These are phyloP conservation scores for Athrips mouffetella DNA, from an alignment of 2,888 invertebrate genomes.

Conservation along the genomic window DNA sequence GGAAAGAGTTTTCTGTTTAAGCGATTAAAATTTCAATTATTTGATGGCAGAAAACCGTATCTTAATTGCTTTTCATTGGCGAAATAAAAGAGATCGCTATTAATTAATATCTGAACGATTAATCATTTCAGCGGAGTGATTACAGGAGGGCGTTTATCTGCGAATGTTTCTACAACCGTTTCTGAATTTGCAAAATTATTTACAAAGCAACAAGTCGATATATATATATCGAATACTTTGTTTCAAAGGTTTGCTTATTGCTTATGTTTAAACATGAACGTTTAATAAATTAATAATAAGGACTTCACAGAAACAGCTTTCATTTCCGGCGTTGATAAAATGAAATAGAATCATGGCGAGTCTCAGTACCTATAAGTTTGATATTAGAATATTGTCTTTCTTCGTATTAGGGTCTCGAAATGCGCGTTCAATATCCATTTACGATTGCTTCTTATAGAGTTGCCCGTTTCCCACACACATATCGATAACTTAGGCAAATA, in stretches of 20 bases:
- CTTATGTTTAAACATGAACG: too few species aligned
- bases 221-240: too few species aligned
- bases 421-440: constrained; percentile 37
- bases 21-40: constrained; percentile 70
- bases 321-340: too few species aligned
- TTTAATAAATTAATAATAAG: too few species aligned
- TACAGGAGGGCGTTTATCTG: constrained; percentile 9
- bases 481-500: neutral
- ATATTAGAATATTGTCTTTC: constrained; percentile 28
- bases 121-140: constrained; percentile 21
- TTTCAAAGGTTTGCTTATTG: too few species aligned
- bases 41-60: constrained; percentile 56
- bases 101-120: constrained; percentile 33
- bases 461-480: constrained; percentile 18
- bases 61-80: constrained; percentile 61
- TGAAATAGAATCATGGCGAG: too few species aligned
- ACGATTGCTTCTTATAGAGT: constrained; percentile 30
- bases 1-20: constrained; percentile 67
- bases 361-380: constrained; percentile 2
- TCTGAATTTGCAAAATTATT: too few species aligned
- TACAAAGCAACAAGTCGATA: too few species aligned
- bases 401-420: constrained; percentile 41
- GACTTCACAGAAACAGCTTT: too few species aligned
- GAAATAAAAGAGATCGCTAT: constrained; percentile 42
- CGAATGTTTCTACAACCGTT: too few species aligned